Conservation (phyloP, 37 sponge, comb jelly and placozoan species). For the Petrosia ficiformis region DNA sequence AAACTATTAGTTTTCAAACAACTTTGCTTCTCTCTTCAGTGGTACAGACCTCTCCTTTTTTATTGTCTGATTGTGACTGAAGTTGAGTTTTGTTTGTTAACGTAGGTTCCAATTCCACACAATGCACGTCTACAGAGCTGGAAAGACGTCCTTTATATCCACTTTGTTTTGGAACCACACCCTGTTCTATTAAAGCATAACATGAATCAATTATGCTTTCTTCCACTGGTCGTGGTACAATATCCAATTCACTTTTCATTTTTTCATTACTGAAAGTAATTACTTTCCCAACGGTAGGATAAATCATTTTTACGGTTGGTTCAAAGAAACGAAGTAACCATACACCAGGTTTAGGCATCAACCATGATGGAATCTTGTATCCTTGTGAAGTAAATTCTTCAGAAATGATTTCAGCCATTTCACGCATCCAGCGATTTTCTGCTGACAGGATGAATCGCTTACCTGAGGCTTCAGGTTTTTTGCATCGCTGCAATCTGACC, state of each 20-base stretch:
- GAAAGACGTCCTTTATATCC: slow-evolving; percentile 38
- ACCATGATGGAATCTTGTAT: slow-evolving; percentile 34
- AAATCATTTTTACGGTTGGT: not conserved
- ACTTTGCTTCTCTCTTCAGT: no score
- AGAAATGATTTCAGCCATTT: slow-evolving; percentile 32
- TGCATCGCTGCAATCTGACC: slow-evolving; percentile 85
- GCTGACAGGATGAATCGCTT: slow-evolving; percentile 43
- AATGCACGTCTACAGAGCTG: no score
- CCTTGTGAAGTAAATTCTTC: slow-evolving; percentile 66
- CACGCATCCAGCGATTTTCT: slow-evolving; percentile 16
- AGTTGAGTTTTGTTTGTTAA: no score
- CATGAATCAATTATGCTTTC: slow-evolving; percentile 51
- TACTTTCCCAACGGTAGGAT: not conserved
- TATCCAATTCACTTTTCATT: slow-evolving; percentile 60
- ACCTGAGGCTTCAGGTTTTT: slow-evolving; percentile 63
- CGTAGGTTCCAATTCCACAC: no score
- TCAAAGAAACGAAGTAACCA: slow-evolving; percentile 2
- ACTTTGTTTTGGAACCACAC: slow-evolving; percentile 34
- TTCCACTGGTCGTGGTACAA: slow-evolving; percentile 28
- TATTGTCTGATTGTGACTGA: no score
- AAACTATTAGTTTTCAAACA: no score
- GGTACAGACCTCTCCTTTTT: no score
- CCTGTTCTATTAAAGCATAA: slow-evolving; percentile 61
- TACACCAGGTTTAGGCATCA: slow-evolving; percentile 1
- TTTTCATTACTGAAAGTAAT: slow-evolving; percentile 13